Conservation (phyloP, 2,888 invertebrate genomes). For the Philaethria dido region DNA sequence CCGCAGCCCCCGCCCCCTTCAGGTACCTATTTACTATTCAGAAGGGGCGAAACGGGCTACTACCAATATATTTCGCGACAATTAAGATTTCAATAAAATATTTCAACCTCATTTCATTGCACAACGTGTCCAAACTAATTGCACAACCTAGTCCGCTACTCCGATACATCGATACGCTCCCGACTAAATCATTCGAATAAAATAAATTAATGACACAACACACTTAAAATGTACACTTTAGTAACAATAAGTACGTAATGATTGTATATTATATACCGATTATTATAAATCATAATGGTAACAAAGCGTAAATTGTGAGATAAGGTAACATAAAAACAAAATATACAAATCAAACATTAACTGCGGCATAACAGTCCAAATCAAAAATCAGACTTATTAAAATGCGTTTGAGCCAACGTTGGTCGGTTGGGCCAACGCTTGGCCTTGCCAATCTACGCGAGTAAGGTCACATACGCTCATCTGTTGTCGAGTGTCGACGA, state of each 20-base stretch:
- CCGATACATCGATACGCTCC: constrained; percentile 43
- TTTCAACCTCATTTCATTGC: constrained; percentile 62
- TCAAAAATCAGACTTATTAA: constrained; percentile 69
- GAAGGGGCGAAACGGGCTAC: constrained; percentile 75
- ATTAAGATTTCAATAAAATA: constrained; percentile 79
- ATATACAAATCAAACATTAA: constrained; percentile 62
- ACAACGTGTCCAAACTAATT: constrained; percentile 58
- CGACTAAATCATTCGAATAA: constrained; percentile 46
- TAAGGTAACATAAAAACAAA: constrained; percentile 61
- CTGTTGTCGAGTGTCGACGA: constrained; percentile 44
- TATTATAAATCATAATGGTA: constrained; percentile 68
- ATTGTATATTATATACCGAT: constrained; percentile 50
- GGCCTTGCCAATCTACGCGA: constrained; percentile 52
- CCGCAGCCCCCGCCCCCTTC: constrained; percentile 49
- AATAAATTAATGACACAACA: constrained; percentile 50
- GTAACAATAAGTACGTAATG: constrained; percentile 49
- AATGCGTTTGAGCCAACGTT: constrained; percentile 67
- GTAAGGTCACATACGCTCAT: constrained; percentile 50
- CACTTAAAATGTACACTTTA: constrained; percentile 50
- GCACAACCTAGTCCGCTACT: constrained; percentile 51
- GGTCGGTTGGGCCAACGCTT: constrained; percentile 60
- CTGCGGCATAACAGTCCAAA: constrained; percentile 60
- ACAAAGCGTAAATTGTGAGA: constrained; percentile 67
- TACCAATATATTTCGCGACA: constrained; percentile 79
- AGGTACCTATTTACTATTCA: constrained; percentile 78